Percentiles rank a stretch among this genome's conserved stretches.
Evolutionary conservation across 2,888 invertebrate genomes (phyloP).

Genomic region (Ormia ochracea): DNA sequence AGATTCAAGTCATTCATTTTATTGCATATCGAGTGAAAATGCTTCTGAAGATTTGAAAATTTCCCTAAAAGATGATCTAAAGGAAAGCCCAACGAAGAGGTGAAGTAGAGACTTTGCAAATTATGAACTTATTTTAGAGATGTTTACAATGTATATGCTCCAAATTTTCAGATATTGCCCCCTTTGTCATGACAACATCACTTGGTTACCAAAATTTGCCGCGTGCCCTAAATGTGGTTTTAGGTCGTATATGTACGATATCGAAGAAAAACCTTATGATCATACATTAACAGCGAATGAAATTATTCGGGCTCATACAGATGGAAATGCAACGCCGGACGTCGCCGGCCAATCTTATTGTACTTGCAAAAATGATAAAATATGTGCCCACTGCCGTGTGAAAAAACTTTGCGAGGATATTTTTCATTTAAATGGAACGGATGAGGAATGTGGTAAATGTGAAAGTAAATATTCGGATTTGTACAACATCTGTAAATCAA

Average conservation of each 20-base stretch:
- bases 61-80: neutral
- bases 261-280: constrained; percentile 68
- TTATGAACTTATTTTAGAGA: neutral
- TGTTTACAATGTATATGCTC: neutral
- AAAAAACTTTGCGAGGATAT: constrained; percentile 69
- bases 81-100: constrained; percentile 25
- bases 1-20: constrained; percentile 16
- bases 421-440: constrained; percentile 48
- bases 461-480: constrained; percentile 61
- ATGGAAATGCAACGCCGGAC: constrained; percentile 14
- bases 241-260: constrained; percentile 64
- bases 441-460: constrained; percentile 58
- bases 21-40: constrained; percentile 29
- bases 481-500: constrained; percentile 65
- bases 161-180: constrained; percentile 67
- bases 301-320: constrained; percentile 66
- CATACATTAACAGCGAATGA: constrained; percentile 71
- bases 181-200: constrained; percentile 71
- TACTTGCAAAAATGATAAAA: constrained; percentile 63
- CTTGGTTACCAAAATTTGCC: constrained; percentile 76
- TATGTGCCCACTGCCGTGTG: constrained; percentile 71
- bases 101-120: neutral
- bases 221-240: constrained; percentile 74
- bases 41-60: neutral
- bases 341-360: constrained; percentile 66